Conservation (phyloP, 2,797 vertebrate species). For the Sphenopsis melanotis region DNA sequence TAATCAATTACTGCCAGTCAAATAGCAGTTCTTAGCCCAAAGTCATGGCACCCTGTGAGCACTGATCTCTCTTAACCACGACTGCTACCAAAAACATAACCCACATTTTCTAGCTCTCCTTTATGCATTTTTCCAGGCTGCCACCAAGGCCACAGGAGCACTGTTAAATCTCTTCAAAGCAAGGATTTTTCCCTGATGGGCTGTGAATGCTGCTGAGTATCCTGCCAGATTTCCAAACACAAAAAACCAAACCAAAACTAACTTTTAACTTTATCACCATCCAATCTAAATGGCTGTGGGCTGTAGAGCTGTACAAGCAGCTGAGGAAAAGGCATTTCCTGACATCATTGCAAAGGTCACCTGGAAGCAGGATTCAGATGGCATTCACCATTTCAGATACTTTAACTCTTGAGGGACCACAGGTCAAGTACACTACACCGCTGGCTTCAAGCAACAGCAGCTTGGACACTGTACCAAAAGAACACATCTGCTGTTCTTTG, state of each 20-base stretch:
- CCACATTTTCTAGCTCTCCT: background rate
- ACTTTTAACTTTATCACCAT: background rate
- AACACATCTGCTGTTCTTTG: background rate
- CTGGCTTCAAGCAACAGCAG: background rate
- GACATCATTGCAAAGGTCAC: background rate
- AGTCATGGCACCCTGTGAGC: accelerated
- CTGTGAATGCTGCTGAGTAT: background rate
- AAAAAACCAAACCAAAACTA: background rate
- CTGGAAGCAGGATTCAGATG: background rate
- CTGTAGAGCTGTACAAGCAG: background rate
- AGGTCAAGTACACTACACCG: background rate
- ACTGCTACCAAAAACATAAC: background rate
- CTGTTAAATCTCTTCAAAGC: background rate
- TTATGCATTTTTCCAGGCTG: background rate
- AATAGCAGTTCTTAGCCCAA: background rate
- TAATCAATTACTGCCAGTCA: background rate
- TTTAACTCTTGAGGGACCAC: background rate
- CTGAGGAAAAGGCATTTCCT: background rate
- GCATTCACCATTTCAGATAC: background rate
- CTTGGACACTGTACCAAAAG: background rate
- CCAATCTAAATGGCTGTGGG: background rate
- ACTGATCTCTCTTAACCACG: background rate
- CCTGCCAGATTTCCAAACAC: background rate
- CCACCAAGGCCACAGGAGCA: background rate
- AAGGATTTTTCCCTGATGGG: background rate